Evolutionary conservation across 2,113 vertebrate species (phyloP).

Genomic region (Tachycineta bicolor): DNA sequence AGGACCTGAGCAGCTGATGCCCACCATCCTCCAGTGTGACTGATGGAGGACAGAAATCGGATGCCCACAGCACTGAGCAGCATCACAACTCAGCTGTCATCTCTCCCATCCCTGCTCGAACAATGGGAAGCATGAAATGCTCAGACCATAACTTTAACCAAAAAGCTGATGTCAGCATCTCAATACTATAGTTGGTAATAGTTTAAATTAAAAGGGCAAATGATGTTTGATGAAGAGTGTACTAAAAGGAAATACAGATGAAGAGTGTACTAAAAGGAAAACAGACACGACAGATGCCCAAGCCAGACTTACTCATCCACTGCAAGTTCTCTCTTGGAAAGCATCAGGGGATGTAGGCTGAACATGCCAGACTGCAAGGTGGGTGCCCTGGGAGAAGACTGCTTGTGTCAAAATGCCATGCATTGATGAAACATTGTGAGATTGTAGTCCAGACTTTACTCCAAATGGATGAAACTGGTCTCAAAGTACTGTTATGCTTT

Average conservation of each 20-base stretch:
- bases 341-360: not conserved
- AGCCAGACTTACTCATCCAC: not conserved
- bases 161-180: not conserved
- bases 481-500: not conserved
- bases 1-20: not conserved
- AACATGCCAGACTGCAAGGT: not conserved
- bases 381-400: not conserved
- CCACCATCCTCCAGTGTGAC: not conserved
- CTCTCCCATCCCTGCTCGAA: not conserved
- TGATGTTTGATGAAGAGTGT: not conserved
- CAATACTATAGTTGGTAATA: not conserved
- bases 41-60: not conserved
- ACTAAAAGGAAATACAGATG: not conserved
- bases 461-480: not conserved
- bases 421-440: not conserved
- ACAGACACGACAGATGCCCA: not conserved
- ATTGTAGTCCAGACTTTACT: not conserved
- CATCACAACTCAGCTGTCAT: rapidly evolving
- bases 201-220: not conserved
- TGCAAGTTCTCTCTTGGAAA: not conserved
- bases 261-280: not conserved
- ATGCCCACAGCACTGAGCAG: not conserved
- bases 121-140: not conserved
- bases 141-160: not conserved
- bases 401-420: not conserved